Percentiles rank a stretch among this genome's conserved stretches.
phyloP scores from a whole-genome alignment of 2,113 vertebrate species.

The Bujurquina vittata region DNA sequence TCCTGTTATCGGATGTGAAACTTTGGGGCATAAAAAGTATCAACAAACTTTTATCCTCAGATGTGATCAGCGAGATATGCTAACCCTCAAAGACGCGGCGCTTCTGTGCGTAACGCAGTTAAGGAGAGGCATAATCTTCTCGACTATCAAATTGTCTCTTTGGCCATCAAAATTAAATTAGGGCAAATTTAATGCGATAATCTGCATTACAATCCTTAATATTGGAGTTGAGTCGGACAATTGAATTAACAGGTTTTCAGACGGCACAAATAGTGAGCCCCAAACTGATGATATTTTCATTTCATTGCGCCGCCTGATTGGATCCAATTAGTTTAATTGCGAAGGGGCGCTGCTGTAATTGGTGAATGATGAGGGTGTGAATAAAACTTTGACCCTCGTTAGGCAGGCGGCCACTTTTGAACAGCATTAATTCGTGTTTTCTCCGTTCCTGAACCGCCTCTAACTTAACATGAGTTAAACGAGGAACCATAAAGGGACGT shows the following conservation, averaged over 20 bases:
- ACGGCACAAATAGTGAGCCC: conserved; percentile 42
- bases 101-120: conserved; percentile 63
- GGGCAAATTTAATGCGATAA: conserved; percentile 79
- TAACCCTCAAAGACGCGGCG: conserved; percentile 16
- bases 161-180: conserved; percentile 74
- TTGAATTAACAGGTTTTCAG: conserved; percentile 79
- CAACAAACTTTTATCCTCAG: background rate
- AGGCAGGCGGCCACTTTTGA: conserved; percentile 16
- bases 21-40: conserved; percentile 11
- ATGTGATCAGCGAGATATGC: conserved; percentile 1
- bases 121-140: conserved; percentile 59
- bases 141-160: conserved; percentile 68
- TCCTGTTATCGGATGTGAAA: background rate
- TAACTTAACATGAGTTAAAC: background rate
- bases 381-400: conserved; percentile 61
- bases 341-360: conserved; percentile 28
- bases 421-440: background rate
- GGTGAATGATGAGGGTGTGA: conserved; percentile 44
- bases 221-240: conserved; percentile 72
- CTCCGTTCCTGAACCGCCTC: background rate
- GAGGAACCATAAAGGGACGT: background rate
- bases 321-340: conserved; percentile 63
- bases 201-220: conserved; percentile 76
- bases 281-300: conserved; percentile 62
- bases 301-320: conserved; percentile 54